These are phyloP conservation scores for Dasyurus viverrinus DNA, from an alignment of 2,113 vertebrate species.

Conservation along the genomic window DNA sequence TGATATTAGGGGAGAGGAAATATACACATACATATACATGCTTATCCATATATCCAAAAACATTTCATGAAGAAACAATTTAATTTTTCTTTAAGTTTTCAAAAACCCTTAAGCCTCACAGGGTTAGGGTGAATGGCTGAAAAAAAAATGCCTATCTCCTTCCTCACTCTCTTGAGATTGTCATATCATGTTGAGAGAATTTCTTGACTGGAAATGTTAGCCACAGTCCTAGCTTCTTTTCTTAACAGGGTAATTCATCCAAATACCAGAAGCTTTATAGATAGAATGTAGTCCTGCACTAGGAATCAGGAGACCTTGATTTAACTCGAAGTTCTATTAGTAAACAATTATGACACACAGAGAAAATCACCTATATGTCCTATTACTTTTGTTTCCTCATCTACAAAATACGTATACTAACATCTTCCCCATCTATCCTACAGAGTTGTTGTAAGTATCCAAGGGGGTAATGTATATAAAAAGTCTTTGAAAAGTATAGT, in stretches of 20 bases:
- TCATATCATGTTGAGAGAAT: neutral
- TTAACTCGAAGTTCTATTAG: neutral
- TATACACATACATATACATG: neutral
- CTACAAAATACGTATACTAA: neutral
- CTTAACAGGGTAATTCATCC: neutral
- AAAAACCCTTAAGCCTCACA: neutral
- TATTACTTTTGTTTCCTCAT: neutral
- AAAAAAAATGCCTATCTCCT: neutral
- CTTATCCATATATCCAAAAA: neutral
- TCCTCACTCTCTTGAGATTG: neutral
- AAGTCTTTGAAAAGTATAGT: neutral
- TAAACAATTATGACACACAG: neutral
- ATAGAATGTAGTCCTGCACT: neutral
- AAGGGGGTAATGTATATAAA: neutral
- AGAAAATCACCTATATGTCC: neutral
- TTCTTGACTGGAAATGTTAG: slow-evolving; percentile 13
- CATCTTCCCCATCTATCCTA: neutral
- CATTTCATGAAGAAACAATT: neutral
- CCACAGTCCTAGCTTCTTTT: neutral
- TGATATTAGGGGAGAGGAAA: neutral
- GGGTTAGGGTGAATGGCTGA: neutral
- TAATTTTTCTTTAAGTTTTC: slow-evolving; percentile 20
- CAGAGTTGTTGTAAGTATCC: neutral
- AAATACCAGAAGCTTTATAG: neutral
- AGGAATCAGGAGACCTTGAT: neutral